Evolutionary conservation across 2,797 vertebrate species (phyloP).

Genomic region (Thamnophis elegans): DNA sequence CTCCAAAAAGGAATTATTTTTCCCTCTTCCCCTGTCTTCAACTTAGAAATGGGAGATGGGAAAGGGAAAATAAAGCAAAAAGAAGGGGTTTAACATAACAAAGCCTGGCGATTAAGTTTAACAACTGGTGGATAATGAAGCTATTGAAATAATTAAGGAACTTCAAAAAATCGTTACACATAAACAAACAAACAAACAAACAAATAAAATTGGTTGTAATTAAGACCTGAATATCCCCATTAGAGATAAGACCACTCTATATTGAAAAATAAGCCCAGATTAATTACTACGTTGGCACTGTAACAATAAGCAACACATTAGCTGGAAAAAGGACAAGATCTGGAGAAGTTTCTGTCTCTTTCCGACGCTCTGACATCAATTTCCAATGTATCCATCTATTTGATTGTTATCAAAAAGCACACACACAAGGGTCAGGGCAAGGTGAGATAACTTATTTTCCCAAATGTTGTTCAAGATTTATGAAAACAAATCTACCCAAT

Average conservation of each 20-base stretch:
- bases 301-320: background rate
- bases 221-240: background rate
- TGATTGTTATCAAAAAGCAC: background rate
- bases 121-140: background rate
- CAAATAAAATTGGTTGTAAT: background rate
- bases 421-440: background rate
- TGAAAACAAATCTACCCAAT: background rate
- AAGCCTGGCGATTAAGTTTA: background rate
- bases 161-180: background rate
- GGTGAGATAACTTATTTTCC: background rate
- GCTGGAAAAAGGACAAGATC: background rate
- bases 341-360: background rate
- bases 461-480: background rate
- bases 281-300: background rate
- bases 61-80: background rate
- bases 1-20: background rate
- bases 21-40: background rate
- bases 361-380: background rate
- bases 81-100: background rate
- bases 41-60: background rate
- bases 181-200: background rate
- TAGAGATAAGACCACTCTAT: background rate
- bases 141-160: background rate
- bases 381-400: background rate
- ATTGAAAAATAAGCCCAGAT: background rate